Evolutionary conservation across 2,797 vertebrate species (phyloP), one percentile per base, ranked within the genome.

Genomic region (Sorex maritimensis): DNA sequence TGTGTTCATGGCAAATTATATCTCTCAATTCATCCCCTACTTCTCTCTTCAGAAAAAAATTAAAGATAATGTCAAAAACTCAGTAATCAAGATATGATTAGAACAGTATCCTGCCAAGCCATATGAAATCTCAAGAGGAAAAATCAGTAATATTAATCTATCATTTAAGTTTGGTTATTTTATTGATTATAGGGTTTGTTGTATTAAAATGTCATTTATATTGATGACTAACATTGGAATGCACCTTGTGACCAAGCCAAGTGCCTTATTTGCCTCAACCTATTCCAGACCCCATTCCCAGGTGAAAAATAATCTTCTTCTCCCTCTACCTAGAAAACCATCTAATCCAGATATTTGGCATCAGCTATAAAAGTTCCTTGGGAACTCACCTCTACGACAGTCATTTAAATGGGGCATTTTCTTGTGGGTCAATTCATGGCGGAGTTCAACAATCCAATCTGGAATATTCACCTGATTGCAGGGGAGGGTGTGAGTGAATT

Each of bases 341-440:
- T 38, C 9, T 5, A 88, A 68, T 28, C 41, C 58, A 81, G 77
- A 13, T 10, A 17, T 69, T n/a, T 13, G 68, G 52, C 38, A 72
- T 86, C 81, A 85, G 86, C 30, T 82, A 12, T 69, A 28, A 71
- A 26, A 92, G 41, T 28, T 72, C 52, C 46, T 17, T 72, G 67
- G 15, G 17, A 49, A 93, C 90, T 98, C 96, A 99, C 99, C 99
- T 98, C 99, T 99, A 58, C 98, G 98, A 90, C 99, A 99, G 97
- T 99, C 98, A 28, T 98, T 98, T 94, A 99, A 96, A 5, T 98
- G 98, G 0, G 99, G 99, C 49, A 99, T 98, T 96, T 98, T 99
- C 61, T 99, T 98, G 0, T 99, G 99, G 0, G 99, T 99, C 96
- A 99, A 97, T 11, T 99, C 98, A 0, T 99, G 99, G 2, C 99